Base-by-base conservation (phyloP, 2,888 invertebrate genomes). In the Eupithecia inturbata region DNA sequence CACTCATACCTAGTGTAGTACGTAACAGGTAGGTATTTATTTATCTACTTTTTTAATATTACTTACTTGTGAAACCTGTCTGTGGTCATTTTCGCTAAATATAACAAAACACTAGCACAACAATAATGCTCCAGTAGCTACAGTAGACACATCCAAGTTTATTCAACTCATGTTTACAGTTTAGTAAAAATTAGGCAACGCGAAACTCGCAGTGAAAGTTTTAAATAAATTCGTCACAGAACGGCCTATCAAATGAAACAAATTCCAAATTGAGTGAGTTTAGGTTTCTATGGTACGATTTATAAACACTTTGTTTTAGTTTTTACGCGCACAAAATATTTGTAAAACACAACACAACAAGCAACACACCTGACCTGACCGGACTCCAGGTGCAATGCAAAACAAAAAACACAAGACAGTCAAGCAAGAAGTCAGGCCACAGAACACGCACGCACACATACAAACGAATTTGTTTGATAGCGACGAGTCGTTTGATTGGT, bases 31-130 rank as follows among this genome's bases (percentile, higher is more conserved):
- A 33, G 33, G 36, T n/a, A n/a, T n/a, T n/a, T n/a, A n/a, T n/a
- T n/a, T n/a, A n/a, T n/a, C n/a, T n/a, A n/a, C n/a, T n/a, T n/a
- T n/a, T n/a, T n/a, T n/a, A n/a, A n/a, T n/a, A n/a, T n/a, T 75
- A 74, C 95, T 95, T 90, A 96, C 96, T 95, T 95, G 88, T 96
- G 96, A 88, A 95, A 96, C 88, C 96, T 93, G 88, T 95, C 95
- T 67, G 95, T 95, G 82, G 95, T 94, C 95, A 96, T 96, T 87
- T 88, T 90, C 78, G 67, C 75, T 22, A 45, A 57, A 10, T 57
- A 66, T 19, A 75, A 67, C 33, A 71, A 71, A 75, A 79, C 81
- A 83, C 80, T 79, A 72, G 72, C 79, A 72, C 69, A 60, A 16
- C 10, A 60, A 45, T 22, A 66, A 66, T 66, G 57, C 28, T 45